phyloP scores from a whole-genome alignment of 2,797 vertebrate species.

The Sebastes hubbsi region DNA sequence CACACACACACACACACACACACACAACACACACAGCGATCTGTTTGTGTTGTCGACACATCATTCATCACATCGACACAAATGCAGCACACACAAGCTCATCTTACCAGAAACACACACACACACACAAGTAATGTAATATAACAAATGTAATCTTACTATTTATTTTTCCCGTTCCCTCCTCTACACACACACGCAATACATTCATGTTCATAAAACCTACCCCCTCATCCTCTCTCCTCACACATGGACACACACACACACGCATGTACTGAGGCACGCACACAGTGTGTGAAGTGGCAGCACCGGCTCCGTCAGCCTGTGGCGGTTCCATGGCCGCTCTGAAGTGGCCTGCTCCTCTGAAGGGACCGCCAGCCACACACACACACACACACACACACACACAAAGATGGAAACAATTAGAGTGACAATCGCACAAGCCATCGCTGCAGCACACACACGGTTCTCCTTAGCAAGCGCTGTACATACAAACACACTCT shows the following conservation, averaged over 20 bases:
- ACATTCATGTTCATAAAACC: background rate
- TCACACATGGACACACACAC: constrained; percentile 4
- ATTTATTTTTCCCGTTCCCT: background rate
- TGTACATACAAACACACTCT: constrained; percentile 55
- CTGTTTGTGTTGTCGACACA: constrained; percentile 35
- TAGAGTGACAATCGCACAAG: constrained; percentile 72
- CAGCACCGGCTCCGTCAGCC: constrained; percentile 59
- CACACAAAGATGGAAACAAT: constrained; percentile 75
- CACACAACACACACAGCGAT: background rate
- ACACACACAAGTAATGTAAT: background rate
- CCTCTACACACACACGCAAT: background rate
- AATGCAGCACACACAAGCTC: background rate
- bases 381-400: constrained; percentile 29
- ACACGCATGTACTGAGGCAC: constrained; percentile 19
- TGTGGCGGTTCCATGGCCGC: constrained; percentile 64
- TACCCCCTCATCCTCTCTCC: background rate
- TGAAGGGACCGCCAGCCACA: constrained; percentile 63
- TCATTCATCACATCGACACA: constrained; percentile 29
- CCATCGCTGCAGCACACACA: constrained; percentile 64
- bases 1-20: background rate
- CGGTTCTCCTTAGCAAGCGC: constrained; percentile 61
- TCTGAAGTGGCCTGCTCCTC: constrained; percentile 78
- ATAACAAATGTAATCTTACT: constrained; percentile 10
- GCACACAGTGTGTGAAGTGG: constrained; percentile 65
- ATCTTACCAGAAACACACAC: background rate